A percentile compares a stretch with the other conserved stretches of the same genome.
Conservation (phyloP, 2,797 vertebrate genomes). For the Chaunax sp. region DNA sequence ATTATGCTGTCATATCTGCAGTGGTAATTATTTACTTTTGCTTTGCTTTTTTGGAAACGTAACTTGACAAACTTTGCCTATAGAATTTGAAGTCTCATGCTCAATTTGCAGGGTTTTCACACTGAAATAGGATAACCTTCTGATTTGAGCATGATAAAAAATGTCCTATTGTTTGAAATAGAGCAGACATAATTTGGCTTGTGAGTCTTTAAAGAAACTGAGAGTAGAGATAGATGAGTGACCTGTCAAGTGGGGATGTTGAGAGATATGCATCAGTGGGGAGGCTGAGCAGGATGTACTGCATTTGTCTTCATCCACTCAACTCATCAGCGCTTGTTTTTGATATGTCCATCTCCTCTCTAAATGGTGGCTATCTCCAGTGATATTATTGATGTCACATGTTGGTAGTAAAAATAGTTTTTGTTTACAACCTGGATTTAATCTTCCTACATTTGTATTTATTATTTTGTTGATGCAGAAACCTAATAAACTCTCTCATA, state of each 20-base stretch:
- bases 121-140: constrained; percentile 4
- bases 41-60: no score
- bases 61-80: no score
- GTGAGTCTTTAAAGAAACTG: constrained; percentile 2
- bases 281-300: constrained; percentile 58
- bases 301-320: constrained; percentile 43
- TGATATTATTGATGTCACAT: no score
- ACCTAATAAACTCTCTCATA: no score
- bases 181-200: background rate
- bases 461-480: no score
- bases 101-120: background rate
- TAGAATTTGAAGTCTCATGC: no score
- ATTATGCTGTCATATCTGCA: background rate
- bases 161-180: background rate
- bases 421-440: no score
- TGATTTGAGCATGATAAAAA: background rate
- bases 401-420: no score
- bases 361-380: background rate
- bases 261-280: constrained; percentile 63
- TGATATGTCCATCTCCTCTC: background rate
- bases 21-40: no score
- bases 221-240: background rate
- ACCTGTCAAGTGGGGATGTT: background rate
- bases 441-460: no score
- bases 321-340: background rate